Base-by-base conservation (phyloP, 2,113 vertebrate genomes). In the Boleophthalmus pectinirostris region DNA sequence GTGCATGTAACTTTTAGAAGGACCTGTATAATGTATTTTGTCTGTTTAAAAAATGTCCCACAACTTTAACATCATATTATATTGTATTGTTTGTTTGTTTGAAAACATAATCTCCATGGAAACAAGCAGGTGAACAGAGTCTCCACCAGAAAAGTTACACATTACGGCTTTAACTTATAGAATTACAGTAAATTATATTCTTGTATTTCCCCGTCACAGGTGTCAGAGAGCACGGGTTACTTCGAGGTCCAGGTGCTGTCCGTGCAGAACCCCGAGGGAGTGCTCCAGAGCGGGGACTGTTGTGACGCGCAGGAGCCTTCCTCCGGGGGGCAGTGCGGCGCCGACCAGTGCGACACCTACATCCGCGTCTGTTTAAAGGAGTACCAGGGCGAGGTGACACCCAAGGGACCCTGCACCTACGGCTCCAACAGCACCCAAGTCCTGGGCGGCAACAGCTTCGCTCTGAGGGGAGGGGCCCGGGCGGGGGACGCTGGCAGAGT, bases 381-480 rank as follows among this genome's bases (percentile, higher is more conserved):
- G 91, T 99, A 96, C 85, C 97, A 98, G 88, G 92, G 95, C 82
- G 95, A 96, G 91, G 95, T 97, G 85, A 93, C 88, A 46, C 92
- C 93, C 75, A 92, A 81, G 4, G 95, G 96, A 69, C 73, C 86
- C 33, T 99, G 97, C 92, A 96, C 88, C 69, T 99, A 96, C 88
- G 97, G 97, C 84, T 93, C 92, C 80, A 96, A 94, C 82, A 94
- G 93, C 91, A 97, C 96, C 61, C 90, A 94, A 68, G 96, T 97
- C 78, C 89, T 99, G 82, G 96, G 96, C 83, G 95, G 96, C 89
- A 99, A 98, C 95, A 96, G 94, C 92, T 95, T 98, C 93, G 93
- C 94, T 86, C 92, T 97, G 77, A 94, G 88, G 72, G 91, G 91
- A 77, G 93, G 84, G 67, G 93, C 84, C 66, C 94, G 89, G 75